A percentile compares a stretch with the other conserved stretches of the same genome.
These are phyloP conservation scores for Eulacestoma nigropectus DNA, from an alignment of 2,113 vertebrate genomes.

Conservation along the genomic window DNA sequence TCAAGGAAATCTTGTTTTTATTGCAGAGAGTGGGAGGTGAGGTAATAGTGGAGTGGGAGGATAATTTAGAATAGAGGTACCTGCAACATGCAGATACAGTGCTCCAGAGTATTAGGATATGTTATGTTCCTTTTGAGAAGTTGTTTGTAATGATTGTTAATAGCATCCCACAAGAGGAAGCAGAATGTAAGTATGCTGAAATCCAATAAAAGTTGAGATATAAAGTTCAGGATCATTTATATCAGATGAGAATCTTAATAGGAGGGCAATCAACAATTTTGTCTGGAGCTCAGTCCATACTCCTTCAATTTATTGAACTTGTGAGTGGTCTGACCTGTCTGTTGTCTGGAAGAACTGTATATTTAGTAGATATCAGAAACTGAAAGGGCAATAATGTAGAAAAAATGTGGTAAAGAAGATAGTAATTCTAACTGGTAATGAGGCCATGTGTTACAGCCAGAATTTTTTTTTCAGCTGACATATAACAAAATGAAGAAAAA, in stretches of 20 bases:
- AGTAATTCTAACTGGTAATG: conserved; percentile 6
- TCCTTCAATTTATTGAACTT: conserved; percentile 23
- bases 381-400: background rate
- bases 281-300: background rate
- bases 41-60: conserved; percentile 45
- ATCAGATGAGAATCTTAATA: conserved; percentile 27
- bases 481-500: conserved; percentile 41
- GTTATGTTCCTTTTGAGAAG: conserved; percentile 19
- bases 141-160: conserved; percentile 51
- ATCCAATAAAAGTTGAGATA: background rate
- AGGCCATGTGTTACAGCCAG: background rate
- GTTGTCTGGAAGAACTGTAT: background rate
- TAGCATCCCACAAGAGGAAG: conserved; percentile 31
- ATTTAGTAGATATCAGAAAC: conserved; percentile 17
- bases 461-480: background rate
- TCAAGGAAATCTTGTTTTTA: conserved; percentile 61
- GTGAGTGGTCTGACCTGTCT: background rate
- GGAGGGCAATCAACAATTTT: conserved; percentile 29
- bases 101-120: conserved; percentile 31
- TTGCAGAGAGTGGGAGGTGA: conserved; percentile 43
- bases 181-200: background rate
- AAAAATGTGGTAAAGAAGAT: background rate
- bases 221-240: conserved; percentile 27
- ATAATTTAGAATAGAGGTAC: conserved; percentile 52
- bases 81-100: conserved; percentile 33